A percentile compares a stretch with the other conserved stretches of the same genome.
These are phyloP conservation scores for Machimus rusticus DNA, from an alignment of 2,888 invertebrate species.

Conservation along the genomic window DNA sequence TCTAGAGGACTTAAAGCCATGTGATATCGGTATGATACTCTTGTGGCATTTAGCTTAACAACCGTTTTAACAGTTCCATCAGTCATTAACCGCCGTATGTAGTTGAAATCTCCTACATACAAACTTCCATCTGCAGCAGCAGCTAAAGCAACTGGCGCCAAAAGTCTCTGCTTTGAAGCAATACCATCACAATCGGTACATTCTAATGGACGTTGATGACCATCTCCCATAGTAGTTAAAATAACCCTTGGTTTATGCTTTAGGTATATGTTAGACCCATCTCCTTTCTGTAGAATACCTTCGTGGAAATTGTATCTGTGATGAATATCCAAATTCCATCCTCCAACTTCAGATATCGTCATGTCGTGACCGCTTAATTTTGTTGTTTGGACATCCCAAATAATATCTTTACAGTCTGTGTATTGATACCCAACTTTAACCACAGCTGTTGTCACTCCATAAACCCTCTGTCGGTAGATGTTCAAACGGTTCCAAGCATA, in stretches of 20 bases:
- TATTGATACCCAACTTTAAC: slow-evolving; percentile 98
- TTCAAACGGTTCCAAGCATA: slow-evolving; percentile 98
- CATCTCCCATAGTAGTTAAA: slow-evolving; percentile 90
- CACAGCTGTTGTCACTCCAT: slow-evolving; percentile 93
- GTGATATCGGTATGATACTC: slow-evolving; percentile 95
- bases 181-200: slow-evolving; percentile 83
- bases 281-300: slow-evolving; percentile 96
- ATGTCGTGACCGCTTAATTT: slow-evolving; percentile 95
- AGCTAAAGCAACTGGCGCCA: slow-evolving; percentile 92
- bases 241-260: slow-evolving; percentile 92
- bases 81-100: slow-evolving; percentile 85
- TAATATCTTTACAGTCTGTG: slow-evolving; percentile 86
- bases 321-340: slow-evolving; percentile 98
- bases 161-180: slow-evolving; percentile 79
- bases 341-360: slow-evolving; percentile 96
- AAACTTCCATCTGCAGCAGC: slow-evolving; percentile 92
- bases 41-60: slow-evolving; percentile 76
- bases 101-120: slow-evolving; percentile 95
- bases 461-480: slow-evolving; percentile 94
- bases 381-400: slow-evolving; percentile 96
- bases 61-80: slow-evolving; percentile 73
- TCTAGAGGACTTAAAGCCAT: slow-evolving; percentile 95
- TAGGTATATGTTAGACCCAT: slow-evolving; percentile 93
- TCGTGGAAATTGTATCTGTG: slow-evolving; percentile 98
- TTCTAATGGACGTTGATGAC: slow-evolving; percentile 85